Evolutionary conservation across 2,888 invertebrate genomes (phyloP), one percentile per base, ranked within the genome.

Genomic region (Bedellia somnulentella): DNA sequence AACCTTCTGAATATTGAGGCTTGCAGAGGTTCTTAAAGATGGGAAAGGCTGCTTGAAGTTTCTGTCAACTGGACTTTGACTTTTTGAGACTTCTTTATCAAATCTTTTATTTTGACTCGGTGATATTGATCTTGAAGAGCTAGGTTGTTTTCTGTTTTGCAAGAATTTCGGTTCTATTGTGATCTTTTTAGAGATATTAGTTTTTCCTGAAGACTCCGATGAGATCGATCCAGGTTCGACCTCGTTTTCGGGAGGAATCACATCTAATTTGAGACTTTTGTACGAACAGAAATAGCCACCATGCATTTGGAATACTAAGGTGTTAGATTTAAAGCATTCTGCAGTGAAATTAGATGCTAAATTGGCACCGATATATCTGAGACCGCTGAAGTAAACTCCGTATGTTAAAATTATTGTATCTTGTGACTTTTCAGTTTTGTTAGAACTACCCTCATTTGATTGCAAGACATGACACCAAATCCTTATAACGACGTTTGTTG

Each of bases 281-380:
- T 76, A 76, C 0, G 82, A 81, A 22, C 88, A 87, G 54, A 93
- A 95, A 48, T 83, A 89, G 3, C 93, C 93, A 21, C 91, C 92
- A 37, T 87, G 87, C 80, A 94, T 83, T 68, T 89, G 86, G 59
- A 95, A 91, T 44, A 95, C 84, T 43, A 93, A 63, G 25, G 89
- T 84, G 54, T 90, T 89, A 37, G 80, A 70, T 51, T 80, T 80
- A 43, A 89, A 83, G 44, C 83, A 78, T 32, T 79, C 78, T 2
- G 86, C 82, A 24, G 84, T 81, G 47, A 85, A 81, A 41, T 80
- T 80, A 8, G 89, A 85, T 27, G 82, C 70, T 32, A 85, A 57
- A 52, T 85, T 84, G 28, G 83, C 82, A 28, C 87, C 86, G 24
- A 89, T 78, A 45, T 87, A 89, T 30, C 87, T 78, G 9, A 95